phyloP scores from a whole-genome alignment of 1,140 invertebrate species.

The Orius insidiosus region DNA sequence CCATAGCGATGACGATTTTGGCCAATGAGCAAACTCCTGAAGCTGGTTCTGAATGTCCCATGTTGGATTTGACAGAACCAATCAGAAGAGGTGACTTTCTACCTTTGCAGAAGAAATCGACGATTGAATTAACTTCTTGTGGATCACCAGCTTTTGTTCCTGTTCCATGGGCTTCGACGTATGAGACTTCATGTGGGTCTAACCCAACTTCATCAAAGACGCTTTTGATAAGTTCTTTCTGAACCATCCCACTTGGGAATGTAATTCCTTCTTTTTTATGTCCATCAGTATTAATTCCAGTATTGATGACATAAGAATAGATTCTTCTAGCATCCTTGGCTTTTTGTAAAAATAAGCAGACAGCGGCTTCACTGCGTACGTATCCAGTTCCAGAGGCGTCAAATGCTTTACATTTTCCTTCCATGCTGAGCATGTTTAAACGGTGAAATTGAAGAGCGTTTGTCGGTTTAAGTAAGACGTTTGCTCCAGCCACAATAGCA shows the following conservation, averaged over 20 bases:
- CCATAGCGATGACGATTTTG: conserved; percentile 84
- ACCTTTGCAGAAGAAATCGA: conserved; percentile 76
- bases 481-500: conserved; percentile 73
- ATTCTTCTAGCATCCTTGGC: conserved; percentile 51
- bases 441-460: conserved; percentile 84
- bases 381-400: conserved; percentile 83
- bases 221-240: conserved; percentile 69
- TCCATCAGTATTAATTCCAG: conserved; percentile 79
- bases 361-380: conserved; percentile 75
- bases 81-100: conserved; percentile 65
- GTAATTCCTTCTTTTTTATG: conserved; percentile 80
- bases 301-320: conserved; percentile 73
- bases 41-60: conserved; percentile 92
- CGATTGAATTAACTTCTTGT: conserved; percentile 87
- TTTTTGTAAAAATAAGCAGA: conserved; percentile 66
- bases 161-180: conserved; percentile 92
- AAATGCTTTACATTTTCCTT: conserved; percentile 82
- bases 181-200: conserved; percentile 62
- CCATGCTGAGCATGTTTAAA: conserved; percentile 72
- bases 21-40: conserved; percentile 79
- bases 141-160: conserved; percentile 90
- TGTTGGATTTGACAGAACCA: conserved; percentile 94
- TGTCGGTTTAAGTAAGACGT: conserved; percentile 66
- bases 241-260: conserved; percentile 72
- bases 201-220: conserved; percentile 66